phyloP scores from a whole-genome alignment of 2,888 invertebrate genomes.

The Ophioninae sp. region DNA sequence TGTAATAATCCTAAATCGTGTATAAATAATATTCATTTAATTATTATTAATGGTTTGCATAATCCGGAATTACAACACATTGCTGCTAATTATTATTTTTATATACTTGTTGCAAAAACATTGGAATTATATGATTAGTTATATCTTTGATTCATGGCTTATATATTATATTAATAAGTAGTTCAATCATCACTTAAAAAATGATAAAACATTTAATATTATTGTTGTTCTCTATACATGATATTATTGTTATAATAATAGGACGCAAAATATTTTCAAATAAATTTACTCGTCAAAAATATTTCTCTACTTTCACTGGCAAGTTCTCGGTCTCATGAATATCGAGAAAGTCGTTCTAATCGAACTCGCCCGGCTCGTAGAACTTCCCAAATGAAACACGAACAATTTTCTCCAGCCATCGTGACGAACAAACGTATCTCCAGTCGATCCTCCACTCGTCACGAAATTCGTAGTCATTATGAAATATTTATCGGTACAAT shows the following conservation, averaged over 20 bases:
- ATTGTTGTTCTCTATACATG: too few relatives aligned
- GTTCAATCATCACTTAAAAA: too few relatives aligned
- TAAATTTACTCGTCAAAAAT: neutral
- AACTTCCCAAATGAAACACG: neutral
- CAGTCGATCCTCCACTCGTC: neutral
- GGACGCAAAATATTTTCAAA: neutral
- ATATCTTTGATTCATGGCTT: neutral
- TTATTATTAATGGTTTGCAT: too few relatives aligned
- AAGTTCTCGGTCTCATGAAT: conserved; percentile 1
- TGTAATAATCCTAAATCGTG: too few relatives aligned
- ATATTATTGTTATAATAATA: neutral
- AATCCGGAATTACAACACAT: too few relatives aligned
- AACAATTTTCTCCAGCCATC: neutral
- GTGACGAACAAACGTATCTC: neutral
- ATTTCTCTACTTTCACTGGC: neutral
- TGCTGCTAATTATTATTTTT: neutral
- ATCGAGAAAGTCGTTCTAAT: neutral
- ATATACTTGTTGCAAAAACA: neutral
- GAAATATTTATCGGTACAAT: neutral
- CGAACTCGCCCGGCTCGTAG: neutral
- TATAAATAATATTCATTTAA: too few relatives aligned
- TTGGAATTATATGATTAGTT: neutral
- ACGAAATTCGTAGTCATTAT: neutral
- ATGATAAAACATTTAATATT: too few relatives aligned
- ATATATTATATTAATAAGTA: too few relatives aligned